A percentile compares a stretch with the other conserved stretches of the same genome.
phyloP scores from a whole-genome alignment of 2,113 vertebrate species.

The Myotis brandtii region DNA sequence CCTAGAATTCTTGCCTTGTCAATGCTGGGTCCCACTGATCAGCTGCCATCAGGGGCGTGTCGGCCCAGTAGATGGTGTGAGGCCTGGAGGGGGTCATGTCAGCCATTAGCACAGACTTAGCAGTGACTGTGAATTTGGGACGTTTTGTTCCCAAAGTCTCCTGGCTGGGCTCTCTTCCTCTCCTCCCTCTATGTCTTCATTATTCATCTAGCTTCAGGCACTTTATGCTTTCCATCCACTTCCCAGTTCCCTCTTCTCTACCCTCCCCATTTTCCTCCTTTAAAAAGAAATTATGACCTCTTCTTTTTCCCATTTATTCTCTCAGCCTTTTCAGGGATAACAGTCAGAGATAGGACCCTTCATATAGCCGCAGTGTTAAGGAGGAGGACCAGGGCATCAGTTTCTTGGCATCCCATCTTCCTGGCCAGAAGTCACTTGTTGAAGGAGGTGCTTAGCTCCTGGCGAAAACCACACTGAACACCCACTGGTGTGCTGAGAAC shows the following conservation, averaged over 20 bases:
- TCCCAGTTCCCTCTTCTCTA: background rate
- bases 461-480: background rate
- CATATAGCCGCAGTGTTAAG: background rate
- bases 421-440: background rate
- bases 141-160: slow-evolving; percentile 19
- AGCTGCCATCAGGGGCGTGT: slow-evolving; percentile 18
- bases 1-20: background rate
- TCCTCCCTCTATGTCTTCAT: background rate
- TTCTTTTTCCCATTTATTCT: background rate
- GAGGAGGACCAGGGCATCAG: background rate
- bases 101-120: background rate
- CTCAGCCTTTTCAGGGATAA: background rate
- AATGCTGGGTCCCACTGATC: slow-evolving; percentile 38
- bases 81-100: background rate
- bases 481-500: background rate
- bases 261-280: background rate
- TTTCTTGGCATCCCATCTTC: background rate
- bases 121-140: background rate
- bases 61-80: slow-evolving; percentile 60
- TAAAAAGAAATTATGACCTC: background rate
- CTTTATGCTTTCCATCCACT: background rate
- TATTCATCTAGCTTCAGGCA: background rate
- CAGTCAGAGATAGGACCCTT: background rate
- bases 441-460: background rate
- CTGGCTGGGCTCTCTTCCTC: background rate